These are phyloP conservation scores for Pyrrhia umbra DNA, from an alignment of 2,888 invertebrate genomes.

Conservation along the genomic window DNA sequence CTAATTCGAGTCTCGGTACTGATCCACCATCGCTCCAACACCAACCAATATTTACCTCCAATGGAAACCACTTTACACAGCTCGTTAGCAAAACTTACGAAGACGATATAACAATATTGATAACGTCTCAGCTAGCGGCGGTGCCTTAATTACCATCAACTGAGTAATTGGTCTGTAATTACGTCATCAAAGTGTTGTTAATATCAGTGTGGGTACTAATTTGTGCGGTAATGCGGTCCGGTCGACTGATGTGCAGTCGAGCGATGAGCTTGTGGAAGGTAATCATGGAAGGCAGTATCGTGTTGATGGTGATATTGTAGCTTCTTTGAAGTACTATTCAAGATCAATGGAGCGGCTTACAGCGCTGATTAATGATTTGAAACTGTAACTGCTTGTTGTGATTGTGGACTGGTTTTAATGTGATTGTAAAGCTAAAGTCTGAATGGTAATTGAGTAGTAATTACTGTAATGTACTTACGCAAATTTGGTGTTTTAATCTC, in stretches of 20 bases:
- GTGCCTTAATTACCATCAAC: slow-evolving; percentile 61
- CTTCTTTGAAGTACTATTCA: neutral
- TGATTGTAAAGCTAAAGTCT: neutral
- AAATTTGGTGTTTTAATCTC: neutral
- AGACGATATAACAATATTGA: slow-evolving; percentile 59
- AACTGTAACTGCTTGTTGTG: neutral
- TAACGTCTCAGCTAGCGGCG: slow-evolving; percentile 50
- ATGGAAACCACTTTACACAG: slow-evolving; percentile 26
- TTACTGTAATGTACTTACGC: neutral
- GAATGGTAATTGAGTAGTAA: neutral
- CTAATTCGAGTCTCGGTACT: no score
- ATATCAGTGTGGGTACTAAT: slow-evolving; percentile 53
- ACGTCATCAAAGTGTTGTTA: slow-evolving; percentile 66
- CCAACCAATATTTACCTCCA: no score
- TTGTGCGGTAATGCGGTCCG: slow-evolving; percentile 43
- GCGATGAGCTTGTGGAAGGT: slow-evolving; percentile 13
- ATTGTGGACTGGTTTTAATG: neutral
- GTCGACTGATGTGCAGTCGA: slow-evolving; percentile 41
- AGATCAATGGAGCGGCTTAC: slow-evolving; percentile 1
- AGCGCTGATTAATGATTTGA: neutral
- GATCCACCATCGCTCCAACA: no score
- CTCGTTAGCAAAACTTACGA: slow-evolving; percentile 55
- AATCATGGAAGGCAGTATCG: neutral
- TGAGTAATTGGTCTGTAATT: slow-evolving; percentile 65
- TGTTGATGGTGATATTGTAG: neutral